phyloP scores from a whole-genome alignment of 2,113 vertebrate genomes.

The Axis porcinus region DNA sequence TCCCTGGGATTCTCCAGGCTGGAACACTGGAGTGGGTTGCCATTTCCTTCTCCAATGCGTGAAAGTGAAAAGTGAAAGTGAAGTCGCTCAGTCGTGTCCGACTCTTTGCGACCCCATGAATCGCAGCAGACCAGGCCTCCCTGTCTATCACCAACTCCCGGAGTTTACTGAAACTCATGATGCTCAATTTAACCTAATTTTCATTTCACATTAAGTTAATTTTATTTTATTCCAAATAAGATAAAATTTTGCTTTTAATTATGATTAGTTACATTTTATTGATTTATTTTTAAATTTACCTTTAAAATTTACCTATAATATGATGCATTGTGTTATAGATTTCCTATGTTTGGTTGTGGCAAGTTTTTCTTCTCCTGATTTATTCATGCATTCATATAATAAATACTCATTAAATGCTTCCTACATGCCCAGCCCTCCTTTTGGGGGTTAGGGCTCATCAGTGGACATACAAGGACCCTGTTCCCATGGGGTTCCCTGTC shows the following conservation, averaged over 20 bases:
- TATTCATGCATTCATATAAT: background rate
- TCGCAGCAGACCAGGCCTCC: no score
- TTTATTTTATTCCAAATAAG: background rate
- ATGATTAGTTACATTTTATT: background rate
- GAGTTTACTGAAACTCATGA: no score
- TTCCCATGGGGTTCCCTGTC: background rate
- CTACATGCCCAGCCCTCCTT: background rate
- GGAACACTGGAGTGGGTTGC: no score
- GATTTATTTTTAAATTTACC: background rate
- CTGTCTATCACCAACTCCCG: no score
- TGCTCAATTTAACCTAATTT: background rate
- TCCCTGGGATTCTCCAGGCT: no score
- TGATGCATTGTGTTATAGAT: background rate
- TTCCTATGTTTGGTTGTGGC: background rate
- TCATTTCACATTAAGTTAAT: background rate
- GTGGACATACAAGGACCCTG: background rate
- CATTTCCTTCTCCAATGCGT: no score
- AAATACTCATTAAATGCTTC: background rate
- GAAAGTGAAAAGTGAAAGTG: no score
- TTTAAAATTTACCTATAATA: background rate
- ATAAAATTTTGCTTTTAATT: constrained; percentile 2
- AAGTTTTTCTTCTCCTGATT: background rate
- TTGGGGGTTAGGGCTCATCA: background rate
- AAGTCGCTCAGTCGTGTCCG: no score
- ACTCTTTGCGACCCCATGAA: no score